Evolutionary conservation across 1,140 invertebrate genomes (phyloP).

Genomic region (Pseudomyrmex gracilis): DNA sequence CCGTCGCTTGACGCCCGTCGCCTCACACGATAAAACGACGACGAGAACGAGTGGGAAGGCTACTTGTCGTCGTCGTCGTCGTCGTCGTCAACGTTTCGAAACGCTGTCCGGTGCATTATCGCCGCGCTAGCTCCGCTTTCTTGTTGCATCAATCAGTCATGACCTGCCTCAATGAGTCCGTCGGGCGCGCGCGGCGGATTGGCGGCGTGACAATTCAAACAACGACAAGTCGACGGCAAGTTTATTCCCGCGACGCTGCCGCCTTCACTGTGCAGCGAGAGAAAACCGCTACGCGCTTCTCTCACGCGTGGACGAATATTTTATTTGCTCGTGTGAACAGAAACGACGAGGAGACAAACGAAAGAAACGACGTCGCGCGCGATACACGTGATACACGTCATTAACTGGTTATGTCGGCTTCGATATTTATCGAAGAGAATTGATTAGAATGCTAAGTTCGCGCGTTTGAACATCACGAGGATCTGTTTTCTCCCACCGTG

Average conservation of each 20-base stretch:
- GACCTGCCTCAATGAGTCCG: constrained; percentile 48
- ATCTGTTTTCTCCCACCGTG: background rate
- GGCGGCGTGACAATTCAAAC: constrained; percentile 41
- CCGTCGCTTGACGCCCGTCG: background rate
- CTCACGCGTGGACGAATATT: background rate
- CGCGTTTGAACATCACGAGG: too few relatives aligned
- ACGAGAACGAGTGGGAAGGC: too few relatives aligned
- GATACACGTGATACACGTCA: too few relatives aligned
- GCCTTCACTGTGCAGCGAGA: too few relatives aligned
- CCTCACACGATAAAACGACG: too few relatives aligned
- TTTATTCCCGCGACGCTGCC: background rate
- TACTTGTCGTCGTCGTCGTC: background rate
- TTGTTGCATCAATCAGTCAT: constrained; percentile 55
- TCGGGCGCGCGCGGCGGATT: constrained; percentile 28
- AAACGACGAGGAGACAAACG: background rate
- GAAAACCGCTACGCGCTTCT: too few relatives aligned
- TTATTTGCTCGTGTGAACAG: background rate
- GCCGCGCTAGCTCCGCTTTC: constrained; percentile 23
- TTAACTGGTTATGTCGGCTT: background rate
- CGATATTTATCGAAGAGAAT: background rate
- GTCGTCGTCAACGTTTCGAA: background rate
- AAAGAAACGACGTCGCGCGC: too few relatives aligned
- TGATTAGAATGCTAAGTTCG: too few relatives aligned
- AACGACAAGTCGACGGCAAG: background rate
- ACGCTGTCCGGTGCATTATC: constrained; percentile 4